Evolutionary conservation across 1,140 invertebrate species (phyloP), one percentile per base, ranked within the genome.

Genomic region (Stratiolaelaps scimitus): DNA sequence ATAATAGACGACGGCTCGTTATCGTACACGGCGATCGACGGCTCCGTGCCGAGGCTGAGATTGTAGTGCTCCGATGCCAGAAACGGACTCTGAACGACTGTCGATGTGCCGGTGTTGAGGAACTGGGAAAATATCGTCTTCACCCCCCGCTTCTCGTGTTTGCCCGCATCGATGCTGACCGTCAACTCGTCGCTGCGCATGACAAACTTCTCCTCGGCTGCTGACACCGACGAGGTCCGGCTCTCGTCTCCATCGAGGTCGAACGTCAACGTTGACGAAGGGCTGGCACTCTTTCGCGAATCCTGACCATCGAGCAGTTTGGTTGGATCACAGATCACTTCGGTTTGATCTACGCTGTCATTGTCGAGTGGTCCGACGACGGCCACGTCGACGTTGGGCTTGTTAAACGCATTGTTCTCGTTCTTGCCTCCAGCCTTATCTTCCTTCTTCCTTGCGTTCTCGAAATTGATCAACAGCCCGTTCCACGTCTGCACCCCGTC

Each of bases 1-100:
- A 94, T 88, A 56, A 94, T 86, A 0, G 90, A 92, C 69, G 88
- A 90, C 1, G 86, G 84, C 74, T 95, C 89, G 17, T 82, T 81
- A 73, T 92, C 89, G 69, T 86, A 84, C 0, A 93, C 85, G 13
- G 88, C 78, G 7, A 92, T 79, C 1, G 86, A 86, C 44, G 76
- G 67, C 1, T 81, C 72, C 20, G 79, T 70, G 1, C 81, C 75
- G 71, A 85, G 79, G 10, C 26, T 60, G 26, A 60, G 23, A 10
- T 60, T 60, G 23, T 60, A 60, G 74, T 88, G 86, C 72, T 87
- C 84, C 70, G 80, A 78, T 2, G 76, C 43, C 46, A 79, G 74
- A 73, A 84, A 82, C 17, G 83, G 83, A 66, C 75, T 80, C 76
- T 78, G 74, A 70, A 86, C 78, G 0, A 73, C 30, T 34, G 71